Evolutionary conservation across 1,140 invertebrate genomes (phyloP).

Genomic region (Cydia strobilella): DNA sequence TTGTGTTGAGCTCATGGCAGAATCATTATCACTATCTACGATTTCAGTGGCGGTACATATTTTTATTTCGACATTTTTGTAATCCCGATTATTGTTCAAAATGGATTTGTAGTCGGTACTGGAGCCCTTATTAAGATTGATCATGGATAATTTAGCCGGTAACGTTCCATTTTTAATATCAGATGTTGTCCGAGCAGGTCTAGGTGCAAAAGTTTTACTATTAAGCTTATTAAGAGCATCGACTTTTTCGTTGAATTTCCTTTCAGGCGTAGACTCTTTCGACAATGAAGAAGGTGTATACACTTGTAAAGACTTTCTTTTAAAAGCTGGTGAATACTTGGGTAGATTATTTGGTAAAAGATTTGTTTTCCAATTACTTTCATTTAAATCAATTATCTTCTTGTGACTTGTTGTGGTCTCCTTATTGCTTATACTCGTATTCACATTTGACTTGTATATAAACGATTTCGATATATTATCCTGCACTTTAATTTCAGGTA

Average conservation of each 20-base stretch:
- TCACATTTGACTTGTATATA: conserved; percentile 54
- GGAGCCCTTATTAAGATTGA: conserved; percentile 40
- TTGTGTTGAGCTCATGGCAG: conserved; percentile 89
- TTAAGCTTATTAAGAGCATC: conserved; percentile 55
- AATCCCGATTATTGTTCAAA: conserved; percentile 56
- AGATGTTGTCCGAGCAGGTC: conserved; percentile 68
- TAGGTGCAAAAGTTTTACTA: conserved; percentile 53
- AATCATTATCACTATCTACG: conserved; percentile 92
- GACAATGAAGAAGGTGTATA: conserved; percentile 78
- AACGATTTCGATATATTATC: conserved; percentile 68
- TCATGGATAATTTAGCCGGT: conserved; percentile 43
- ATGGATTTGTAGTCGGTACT: conserved; percentile 59
- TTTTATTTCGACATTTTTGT: conserved; percentile 71
- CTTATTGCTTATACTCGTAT: conserved; percentile 48
- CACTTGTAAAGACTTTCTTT: conserved; percentile 86
- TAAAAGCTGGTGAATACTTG: conserved; percentile 92
- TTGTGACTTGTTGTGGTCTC: conserved; percentile 49
- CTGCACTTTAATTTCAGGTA: conserved; percentile 90
- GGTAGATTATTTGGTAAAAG: conserved; percentile 81
- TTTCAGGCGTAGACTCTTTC: conserved; percentile 71
- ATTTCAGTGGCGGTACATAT: conserved; percentile 71
- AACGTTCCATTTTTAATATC: conserved; percentile 47
- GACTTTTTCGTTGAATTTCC: conserved; percentile 62
- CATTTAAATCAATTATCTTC: conserved; percentile 55
- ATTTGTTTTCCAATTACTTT: conserved; percentile 80